Evolutionary conservation across 2,888 invertebrate species (phyloP).

Genomic region (Amitus sp.): DNA sequence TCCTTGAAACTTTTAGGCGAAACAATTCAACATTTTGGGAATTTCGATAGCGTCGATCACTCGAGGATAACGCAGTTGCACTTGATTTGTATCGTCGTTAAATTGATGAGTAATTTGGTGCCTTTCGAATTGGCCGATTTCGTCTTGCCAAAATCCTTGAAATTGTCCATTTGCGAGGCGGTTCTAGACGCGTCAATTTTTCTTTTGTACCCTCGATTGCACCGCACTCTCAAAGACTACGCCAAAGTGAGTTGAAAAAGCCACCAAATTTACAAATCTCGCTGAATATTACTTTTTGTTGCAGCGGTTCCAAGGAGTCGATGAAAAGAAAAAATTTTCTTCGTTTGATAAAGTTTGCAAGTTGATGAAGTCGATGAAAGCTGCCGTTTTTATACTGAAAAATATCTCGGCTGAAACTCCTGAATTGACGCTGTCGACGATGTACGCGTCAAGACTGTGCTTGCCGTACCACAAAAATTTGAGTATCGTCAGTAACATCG

Average conservation of each 20-base stretch:
- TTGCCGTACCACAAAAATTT: conserved; percentile 72
- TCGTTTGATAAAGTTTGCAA: conserved; percentile 64
- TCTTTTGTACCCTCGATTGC: conserved; percentile 65
- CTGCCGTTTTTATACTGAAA: conserved; percentile 58
- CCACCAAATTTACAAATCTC: not conserved
- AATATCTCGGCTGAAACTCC: conserved; percentile 45
- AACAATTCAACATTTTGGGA: conserved; percentile 51
- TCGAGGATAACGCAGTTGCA: conserved; percentile 66
- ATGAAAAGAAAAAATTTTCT: conserved; percentile 59
- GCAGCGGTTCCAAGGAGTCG: conserved; percentile 63
- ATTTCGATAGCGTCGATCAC: conserved; percentile 50
- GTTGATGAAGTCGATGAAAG: conserved; percentile 66
- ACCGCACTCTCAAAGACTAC: conserved; percentile 64
- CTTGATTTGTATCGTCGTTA: conserved; percentile 62
- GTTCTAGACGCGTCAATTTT: conserved; percentile 67
- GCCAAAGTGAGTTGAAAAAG: conserved; percentile 61
- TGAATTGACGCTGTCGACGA: conserved; percentile 64
- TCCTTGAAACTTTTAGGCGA: conserved; percentile 71
- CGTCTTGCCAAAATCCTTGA: conserved; percentile 66
- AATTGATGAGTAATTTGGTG: conserved; percentile 63
- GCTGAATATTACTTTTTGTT: not conserved
- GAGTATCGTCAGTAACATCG: conserved; percentile 67
- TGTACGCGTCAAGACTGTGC: conserved; percentile 69
- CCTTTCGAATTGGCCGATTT: conserved; percentile 63
- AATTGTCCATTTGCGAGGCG: conserved; percentile 61